phyloP scores from a whole-genome alignment of 2,113 vertebrate species.

The Aramus guarauna region DNA sequence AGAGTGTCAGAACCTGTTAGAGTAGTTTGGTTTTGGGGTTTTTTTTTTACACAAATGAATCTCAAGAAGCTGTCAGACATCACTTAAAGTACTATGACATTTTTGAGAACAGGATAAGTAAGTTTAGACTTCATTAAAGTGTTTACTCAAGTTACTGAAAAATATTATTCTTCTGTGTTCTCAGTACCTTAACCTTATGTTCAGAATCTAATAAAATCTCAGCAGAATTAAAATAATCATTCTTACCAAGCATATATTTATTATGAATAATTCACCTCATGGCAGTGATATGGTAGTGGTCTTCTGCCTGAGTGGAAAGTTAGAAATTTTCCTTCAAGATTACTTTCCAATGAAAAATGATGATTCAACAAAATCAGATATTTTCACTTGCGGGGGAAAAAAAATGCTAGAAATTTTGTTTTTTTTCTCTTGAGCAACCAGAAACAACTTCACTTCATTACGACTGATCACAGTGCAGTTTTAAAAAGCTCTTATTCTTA shows the following conservation, averaged over 20 bases:
- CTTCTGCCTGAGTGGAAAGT: not conserved
- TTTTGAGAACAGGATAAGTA: slow-evolving; percentile 6
- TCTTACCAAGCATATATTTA: not conserved
- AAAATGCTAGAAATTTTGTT: not conserved
- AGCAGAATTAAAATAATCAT: not conserved
- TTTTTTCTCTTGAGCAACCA: not conserved
- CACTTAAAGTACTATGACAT: not conserved
- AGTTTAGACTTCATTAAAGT: not conserved
- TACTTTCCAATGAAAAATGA: not conserved
- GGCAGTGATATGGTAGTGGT: not conserved
- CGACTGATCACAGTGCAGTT: not conserved
- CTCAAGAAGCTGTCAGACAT: not conserved
- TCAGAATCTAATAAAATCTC: not conserved
- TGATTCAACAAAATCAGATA: not conserved
- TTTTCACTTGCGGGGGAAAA: not conserved
- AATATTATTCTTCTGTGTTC: not conserved
- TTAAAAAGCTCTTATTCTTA: not conserved
- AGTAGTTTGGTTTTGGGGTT: not conserved
- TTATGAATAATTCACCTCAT: not conserved
- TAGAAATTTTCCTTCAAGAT: not conserved
- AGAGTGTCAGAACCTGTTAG: not conserved
- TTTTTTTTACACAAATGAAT: not conserved
- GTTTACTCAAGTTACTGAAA: not conserved
- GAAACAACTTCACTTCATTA: not conserved
- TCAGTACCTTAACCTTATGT: not conserved